A percentile compares a stretch with the other conserved stretches of the same genome.
Evolutionary conservation across 1,140 invertebrate genomes (phyloP).

Genomic region (Carposina sasakii): DNA sequence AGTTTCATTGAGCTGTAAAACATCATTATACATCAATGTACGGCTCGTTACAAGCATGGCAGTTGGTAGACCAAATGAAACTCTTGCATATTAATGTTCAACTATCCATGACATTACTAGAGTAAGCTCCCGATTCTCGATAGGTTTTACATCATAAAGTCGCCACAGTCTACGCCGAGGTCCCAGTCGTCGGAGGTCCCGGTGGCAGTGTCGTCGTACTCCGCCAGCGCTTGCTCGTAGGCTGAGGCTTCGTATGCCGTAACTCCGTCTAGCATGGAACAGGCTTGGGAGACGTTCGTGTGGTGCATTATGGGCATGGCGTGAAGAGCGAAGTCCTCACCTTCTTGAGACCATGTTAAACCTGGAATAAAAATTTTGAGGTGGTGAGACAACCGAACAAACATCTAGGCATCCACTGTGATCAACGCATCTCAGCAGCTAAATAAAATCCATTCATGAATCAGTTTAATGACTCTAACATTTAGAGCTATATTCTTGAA

Average conservation of each 20-base stretch:
- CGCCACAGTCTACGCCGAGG: conserved; percentile 76
- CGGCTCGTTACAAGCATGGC: too few relatives aligned
- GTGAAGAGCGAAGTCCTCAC: conserved; percentile 75
- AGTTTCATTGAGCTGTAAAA: too few relatives aligned
- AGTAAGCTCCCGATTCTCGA: too few relatives aligned
- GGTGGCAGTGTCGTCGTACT: conserved; percentile 73
- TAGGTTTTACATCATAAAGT: conserved; percentile 78
- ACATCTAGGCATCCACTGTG: conserved; percentile 6
- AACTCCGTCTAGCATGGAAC: conserved; percentile 71
- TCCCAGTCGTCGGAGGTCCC: conserved; percentile 76
- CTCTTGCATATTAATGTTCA: too few relatives aligned
- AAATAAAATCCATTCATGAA: too few relatives aligned
- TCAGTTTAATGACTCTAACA: too few relatives aligned
- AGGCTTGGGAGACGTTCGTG: conserved; percentile 73
- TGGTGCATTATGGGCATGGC: conserved; percentile 75
- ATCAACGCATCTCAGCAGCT: too few relatives aligned
- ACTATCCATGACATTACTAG: too few relatives aligned
- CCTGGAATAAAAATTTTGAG: conserved; percentile 42
- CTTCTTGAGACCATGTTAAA: conserved; percentile 76
- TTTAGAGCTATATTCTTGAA: too few relatives aligned
- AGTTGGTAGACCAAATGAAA: too few relatives aligned
- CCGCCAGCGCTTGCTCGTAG: conserved; percentile 73
- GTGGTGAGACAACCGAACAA: background rate
- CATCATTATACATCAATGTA: too few relatives aligned
- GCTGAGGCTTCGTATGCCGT: conserved; percentile 74